A percentile compares a stretch with the other conserved stretches of the same genome.
Conservation (phyloP, 2,888 invertebrate genomes). For the Selenia dentaria region DNA sequence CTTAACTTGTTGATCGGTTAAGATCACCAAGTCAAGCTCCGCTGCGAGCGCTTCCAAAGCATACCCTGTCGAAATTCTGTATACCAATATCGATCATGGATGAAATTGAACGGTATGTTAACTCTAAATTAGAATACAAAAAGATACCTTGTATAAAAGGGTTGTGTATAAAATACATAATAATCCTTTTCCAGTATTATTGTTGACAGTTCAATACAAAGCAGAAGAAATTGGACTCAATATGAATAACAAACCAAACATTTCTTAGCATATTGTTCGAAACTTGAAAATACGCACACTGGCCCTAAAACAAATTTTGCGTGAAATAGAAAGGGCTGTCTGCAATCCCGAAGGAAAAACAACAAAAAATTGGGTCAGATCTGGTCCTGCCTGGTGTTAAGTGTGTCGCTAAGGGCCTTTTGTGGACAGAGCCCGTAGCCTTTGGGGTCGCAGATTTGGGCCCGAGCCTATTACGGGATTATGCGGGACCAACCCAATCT, state of each 20-base stretch:
- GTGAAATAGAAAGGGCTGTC: constrained; percentile 21
- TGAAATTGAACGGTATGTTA: too few relatives aligned
- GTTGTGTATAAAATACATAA: too few relatives aligned
- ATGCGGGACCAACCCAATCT: constrained; percentile 24
- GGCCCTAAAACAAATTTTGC: constrained; percentile 26
- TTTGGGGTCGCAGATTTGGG: constrained; percentile 13
- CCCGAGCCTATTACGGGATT: constrained; percentile 25
- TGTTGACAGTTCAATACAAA: neutral
- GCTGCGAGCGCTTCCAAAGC: too few relatives aligned
- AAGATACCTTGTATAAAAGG: too few relatives aligned
- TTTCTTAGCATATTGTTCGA: constrained; percentile 15
- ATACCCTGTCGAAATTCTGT: too few relatives aligned
- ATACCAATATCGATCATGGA: too few relatives aligned
- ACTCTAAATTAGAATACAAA: too few relatives aligned
- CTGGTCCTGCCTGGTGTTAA: constrained; percentile 24
- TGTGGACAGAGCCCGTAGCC: constrained; percentile 21
- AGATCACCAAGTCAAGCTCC: too few relatives aligned
- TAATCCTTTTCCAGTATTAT: too few relatives aligned
- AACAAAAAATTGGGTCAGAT: constrained; percentile 20
- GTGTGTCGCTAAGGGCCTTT: constrained; percentile 25
- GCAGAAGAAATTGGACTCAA: constrained; percentile 6
- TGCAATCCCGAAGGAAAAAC: constrained; percentile 22
- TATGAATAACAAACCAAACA: constrained; percentile 19
- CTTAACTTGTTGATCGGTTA: too few relatives aligned
- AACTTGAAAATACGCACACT: constrained; percentile 24